These are phyloP conservation scores for Stenopsyche tienmushanensis DNA, from an alignment of 1,140 invertebrate genomes.

Conservation along the genomic window DNA sequence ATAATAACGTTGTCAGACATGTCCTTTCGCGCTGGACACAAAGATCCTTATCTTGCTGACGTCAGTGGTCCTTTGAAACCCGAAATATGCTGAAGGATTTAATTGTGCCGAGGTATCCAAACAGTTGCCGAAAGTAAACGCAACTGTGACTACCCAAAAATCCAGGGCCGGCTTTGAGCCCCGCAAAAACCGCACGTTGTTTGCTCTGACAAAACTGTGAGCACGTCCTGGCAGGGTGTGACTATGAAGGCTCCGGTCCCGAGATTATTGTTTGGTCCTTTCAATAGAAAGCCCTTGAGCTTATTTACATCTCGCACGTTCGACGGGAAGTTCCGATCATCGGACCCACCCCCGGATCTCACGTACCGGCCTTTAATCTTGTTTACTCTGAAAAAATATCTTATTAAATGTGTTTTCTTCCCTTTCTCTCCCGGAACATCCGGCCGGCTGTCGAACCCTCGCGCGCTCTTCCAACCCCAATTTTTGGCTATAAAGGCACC, in stretches of 20 bases:
- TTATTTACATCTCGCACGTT: constrained; percentile 30
- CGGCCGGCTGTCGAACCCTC: not conserved
- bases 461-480: constrained; percentile 29
- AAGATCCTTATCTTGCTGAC: too few relatives aligned
- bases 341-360: constrained; percentile 10
- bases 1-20: too few relatives aligned
- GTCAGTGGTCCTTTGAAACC: too few relatives aligned
- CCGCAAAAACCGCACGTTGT: not conserved
- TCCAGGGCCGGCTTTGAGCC: not conserved
- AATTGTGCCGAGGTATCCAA: not conserved
- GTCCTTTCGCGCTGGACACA: too few relatives aligned
- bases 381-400: constrained; percentile 40
- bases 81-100: not conserved
- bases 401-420: constrained; percentile 41
- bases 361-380: constrained; percentile 40
- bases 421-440: not conserved
- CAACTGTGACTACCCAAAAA: not conserved
- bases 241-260: not conserved
- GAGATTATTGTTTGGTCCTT: constrained; percentile 16
- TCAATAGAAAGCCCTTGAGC: not conserved
- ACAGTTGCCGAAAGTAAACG: not conserved
- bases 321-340: constrained; percentile 3
- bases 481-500: constrained; percentile 37
- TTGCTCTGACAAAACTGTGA: not conserved
- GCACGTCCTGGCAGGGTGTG: constrained; percentile 6